Evolutionary conservation across 2,888 invertebrate species (phyloP).

Genomic region (Pseudoips prasinana): DNA sequence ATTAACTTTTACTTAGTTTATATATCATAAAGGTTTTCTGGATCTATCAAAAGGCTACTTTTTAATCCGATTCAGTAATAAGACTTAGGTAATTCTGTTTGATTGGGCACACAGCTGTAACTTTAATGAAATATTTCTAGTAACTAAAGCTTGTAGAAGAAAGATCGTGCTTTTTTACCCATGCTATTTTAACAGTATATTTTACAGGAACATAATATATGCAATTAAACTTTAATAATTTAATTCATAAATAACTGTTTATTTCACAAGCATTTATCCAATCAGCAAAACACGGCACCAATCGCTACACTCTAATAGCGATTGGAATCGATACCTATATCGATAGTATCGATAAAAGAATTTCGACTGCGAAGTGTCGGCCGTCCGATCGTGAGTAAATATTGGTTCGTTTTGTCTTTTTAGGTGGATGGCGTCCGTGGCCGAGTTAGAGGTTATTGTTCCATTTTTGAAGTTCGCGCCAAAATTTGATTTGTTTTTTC

Average conservation of each 20-base stretch:
- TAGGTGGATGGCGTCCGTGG: conserved; percentile 65
- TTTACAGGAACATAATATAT: no score
- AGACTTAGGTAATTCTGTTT: no score
- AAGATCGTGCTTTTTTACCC: no score
- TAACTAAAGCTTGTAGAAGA: no score
- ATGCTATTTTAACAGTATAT: no score
- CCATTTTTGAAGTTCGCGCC: conserved; percentile 70
- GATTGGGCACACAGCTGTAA: no score
- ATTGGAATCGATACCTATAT: conserved; percentile 34
- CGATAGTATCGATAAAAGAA: conserved; percentile 51
- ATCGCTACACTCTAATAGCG: conserved; percentile 18
- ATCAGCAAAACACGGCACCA: conserved; percentile 9
- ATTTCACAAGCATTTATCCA: conserved; percentile 4
- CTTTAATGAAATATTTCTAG: no score
- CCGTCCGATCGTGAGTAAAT: conserved; percentile 55
- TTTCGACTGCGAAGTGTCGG: conserved; percentile 48
- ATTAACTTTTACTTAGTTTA: no score
- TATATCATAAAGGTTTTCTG: no score
- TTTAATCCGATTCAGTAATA: no score
- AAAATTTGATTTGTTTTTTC: conserved; percentile 49
- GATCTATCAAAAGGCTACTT: no score
- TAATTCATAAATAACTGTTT: conserved; percentile 7
- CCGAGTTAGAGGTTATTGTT: conserved; percentile 78
- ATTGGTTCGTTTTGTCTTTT: conserved; percentile 64
- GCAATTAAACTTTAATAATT: neutral